These are phyloP conservation scores for Palythoa grandiflora DNA, from an alignment of 92 coral and sea anemone species.

Conservation along the genomic window DNA sequence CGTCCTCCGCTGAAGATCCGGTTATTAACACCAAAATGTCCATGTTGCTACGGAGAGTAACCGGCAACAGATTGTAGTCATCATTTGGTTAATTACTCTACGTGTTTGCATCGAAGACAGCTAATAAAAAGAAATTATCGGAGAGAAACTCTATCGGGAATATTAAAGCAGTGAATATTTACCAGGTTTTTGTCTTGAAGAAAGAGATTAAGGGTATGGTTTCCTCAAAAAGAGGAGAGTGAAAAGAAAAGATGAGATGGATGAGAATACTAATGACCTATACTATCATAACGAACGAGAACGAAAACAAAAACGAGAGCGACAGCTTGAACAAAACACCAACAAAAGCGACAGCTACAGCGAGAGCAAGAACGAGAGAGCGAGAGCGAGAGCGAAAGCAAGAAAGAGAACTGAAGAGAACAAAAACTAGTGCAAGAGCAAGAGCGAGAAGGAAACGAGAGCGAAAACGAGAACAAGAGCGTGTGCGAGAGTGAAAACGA, in stretches of 20 bases:
- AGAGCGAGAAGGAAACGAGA: not conserved
- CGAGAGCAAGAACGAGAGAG: not conserved
- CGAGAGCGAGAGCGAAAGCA: not conserved
- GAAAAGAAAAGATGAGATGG: not conserved
- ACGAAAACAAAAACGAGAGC: not conserved
- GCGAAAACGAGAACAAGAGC: too few relatives aligned
- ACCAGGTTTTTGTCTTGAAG: not conserved
- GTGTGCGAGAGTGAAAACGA: too few relatives aligned
- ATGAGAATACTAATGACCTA: not conserved
- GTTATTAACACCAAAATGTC: constrained; percentile 56
- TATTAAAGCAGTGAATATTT: too few relatives aligned
- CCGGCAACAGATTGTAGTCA: not conserved
- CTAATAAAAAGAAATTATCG: not conserved
- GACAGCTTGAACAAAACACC: not conserved
- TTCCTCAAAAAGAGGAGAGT: not conserved
- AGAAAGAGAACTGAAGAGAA: not conserved
- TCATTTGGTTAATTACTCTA: not conserved
- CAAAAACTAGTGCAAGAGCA: not conserved
- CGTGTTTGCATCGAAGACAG: not conserved
- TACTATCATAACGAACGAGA: not conserved
- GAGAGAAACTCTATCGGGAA: not conserved
- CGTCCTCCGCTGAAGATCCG: constrained; percentile 66
- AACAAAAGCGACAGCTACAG: not conserved
- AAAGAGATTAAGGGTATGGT: too few relatives aligned
- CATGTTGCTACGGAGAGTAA: constrained; percentile 56